Evolutionary conservation across 2,113 vertebrate genomes (phyloP).

Genomic region (Entomyzon cyanotis): DNA sequence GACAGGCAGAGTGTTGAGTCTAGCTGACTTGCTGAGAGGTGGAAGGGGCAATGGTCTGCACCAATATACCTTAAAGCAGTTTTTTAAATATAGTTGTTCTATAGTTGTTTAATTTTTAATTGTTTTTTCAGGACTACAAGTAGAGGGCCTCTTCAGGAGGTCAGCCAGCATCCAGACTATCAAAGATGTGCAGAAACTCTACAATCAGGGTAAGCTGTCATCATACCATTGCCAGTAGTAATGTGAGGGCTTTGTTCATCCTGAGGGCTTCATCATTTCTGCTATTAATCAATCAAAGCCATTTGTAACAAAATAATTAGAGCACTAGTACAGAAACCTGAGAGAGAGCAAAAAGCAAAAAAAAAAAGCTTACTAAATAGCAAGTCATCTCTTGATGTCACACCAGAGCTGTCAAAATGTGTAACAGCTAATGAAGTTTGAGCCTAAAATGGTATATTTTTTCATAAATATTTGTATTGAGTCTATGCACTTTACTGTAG

Average conservation of each 20-base stretch:
- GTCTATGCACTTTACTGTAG: background rate
- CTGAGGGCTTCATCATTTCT: background rate
- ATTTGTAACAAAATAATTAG: background rate
- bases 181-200: constrained; percentile 85
- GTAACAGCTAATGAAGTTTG: background rate
- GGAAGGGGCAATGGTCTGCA: background rate
- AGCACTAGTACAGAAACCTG: background rate
- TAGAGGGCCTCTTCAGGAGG: constrained; percentile 86
- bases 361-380: background rate
- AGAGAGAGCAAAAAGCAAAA: background rate
- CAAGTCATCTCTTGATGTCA: background rate
- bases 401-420: background rate
- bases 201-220: constrained; percentile 78
- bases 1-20: background rate
- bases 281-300: background rate
- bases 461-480: background rate
- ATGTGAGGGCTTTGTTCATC: background rate
- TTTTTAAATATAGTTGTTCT: background rate
- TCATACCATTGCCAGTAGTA: background rate
- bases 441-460: background rate
- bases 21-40: background rate
- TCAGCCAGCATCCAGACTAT: constrained; percentile 80
- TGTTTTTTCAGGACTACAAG: constrained; percentile 76
- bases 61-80: background rate
- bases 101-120: background rate